Conservation (phyloP, 2,888 invertebrate species). For the Siphlonurus alternatus region DNA sequence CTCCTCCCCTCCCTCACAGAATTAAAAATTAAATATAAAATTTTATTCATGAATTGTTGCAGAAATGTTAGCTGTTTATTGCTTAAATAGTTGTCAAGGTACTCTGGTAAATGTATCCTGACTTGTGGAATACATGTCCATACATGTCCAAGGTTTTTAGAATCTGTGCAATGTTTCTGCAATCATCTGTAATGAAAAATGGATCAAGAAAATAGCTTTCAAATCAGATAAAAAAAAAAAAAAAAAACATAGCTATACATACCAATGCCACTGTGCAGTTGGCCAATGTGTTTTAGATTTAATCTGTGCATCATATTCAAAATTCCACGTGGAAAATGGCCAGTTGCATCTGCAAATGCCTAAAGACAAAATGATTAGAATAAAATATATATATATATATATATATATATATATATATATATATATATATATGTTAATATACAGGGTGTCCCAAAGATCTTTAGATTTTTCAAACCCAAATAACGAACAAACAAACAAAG, state of each 20-base stretch:
- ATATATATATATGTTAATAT: no score
- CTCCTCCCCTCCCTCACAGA: no score
- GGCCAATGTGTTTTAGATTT: constrained; percentile 24
- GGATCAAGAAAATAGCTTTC: background rate
- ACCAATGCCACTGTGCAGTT: constrained; percentile 30
- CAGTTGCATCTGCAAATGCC: constrained; percentile 20
- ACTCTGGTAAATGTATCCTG: background rate
- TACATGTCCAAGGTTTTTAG: background rate
- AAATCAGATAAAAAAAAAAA: background rate
- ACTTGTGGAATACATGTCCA: background rate
- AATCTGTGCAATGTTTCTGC: constrained; percentile 5
- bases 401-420: no score
- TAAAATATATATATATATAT: background rate
- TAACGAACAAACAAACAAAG: no score
- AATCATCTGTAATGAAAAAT: constrained; percentile 8
- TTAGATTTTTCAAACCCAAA: no score
- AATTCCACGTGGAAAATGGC: constrained; percentile 26
- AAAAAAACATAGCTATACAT: no score
- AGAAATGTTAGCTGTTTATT: no score
- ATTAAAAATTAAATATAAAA: no score
- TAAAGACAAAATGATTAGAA: background rate
- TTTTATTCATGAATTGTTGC: no score
- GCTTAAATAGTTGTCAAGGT: no score
- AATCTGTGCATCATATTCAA: constrained; percentile 23
- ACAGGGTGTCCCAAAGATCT: no score